Evolutionary conservation across 2,113 vertebrate genomes (phyloP), one percentile per base, ranked within the genome.

Genomic region (Chrysemys picta): DNA sequence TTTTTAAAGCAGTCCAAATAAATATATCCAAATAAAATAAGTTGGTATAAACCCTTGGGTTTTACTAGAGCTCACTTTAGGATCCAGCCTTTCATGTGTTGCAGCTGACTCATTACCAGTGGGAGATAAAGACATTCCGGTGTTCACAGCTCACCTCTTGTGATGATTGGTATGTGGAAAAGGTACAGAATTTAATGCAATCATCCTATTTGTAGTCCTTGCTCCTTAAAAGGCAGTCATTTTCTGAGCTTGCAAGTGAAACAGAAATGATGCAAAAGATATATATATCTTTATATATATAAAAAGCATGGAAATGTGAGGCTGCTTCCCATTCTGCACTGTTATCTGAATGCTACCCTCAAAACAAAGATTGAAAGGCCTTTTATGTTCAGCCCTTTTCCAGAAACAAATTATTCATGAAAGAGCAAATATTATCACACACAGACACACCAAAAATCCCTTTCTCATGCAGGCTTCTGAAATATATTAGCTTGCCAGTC

Each of bases 21-120:
- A 81, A 31, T 91, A 69, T 38, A 94, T 95, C 96, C 95, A 96
- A 96, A 96, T 78, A 94, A 96, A 96, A 96, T 87, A 96, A 92
- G 89, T 84, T 91, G 12, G 59, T 95, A 92, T 97, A 97, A 97
- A 97, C 93, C 93, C 94, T 92, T 89, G 97, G 96, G 93, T 95
- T 85, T 95, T 96, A 95, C 91, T 72, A 94, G 65, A 96, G 89
- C 93, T 88, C 80, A 92, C 82, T 93, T 96, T 82, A 96, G 94
- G 91, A 85, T 89, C 84, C 88, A 93, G 85, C 49, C 91, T 93
- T 93, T 95, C 95, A 88, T 94, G 85, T 94, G 80, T 90, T 93
- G 87, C 72, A 92, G 89, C 87, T 97, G 91, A 97, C 92, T 96
- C 93, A 88, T 85, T 97, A 88, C 82, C 92, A 94, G 89, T 87